phyloP scores from a whole-genome alignment of 2,888 invertebrate species.

The Siphonodentalium dalli region DNA sequence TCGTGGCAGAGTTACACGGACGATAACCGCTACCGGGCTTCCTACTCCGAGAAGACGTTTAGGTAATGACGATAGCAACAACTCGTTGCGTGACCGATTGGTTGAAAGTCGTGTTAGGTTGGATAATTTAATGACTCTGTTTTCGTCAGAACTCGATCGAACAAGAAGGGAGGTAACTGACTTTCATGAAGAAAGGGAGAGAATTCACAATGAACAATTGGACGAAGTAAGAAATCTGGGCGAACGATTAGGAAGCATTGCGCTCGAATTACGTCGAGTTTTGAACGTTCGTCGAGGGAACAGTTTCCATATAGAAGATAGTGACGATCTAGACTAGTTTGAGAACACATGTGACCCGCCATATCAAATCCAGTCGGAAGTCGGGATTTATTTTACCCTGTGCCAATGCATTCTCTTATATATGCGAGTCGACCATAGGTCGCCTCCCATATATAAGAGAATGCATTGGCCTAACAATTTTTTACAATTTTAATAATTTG shows the following conservation, averaged over 20 bases:
- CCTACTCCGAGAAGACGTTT: neutral
- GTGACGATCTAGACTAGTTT: too few species aligned
- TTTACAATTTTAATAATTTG: too few species aligned
- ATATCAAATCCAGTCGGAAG: too few species aligned
- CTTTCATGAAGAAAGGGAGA: slow-evolving; percentile 47
- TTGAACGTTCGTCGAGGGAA: slow-evolving; percentile 38
- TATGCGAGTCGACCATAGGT: too few species aligned
- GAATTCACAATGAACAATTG: slow-evolving; percentile 48
- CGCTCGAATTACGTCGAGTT: slow-evolving; percentile 45
- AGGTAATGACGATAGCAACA: slow-evolving; percentile 19
- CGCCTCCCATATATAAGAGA: too few species aligned
- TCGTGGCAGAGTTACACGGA: neutral
- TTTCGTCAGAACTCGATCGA: slow-evolving; percentile 47
- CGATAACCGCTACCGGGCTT: slow-evolving; percentile 1
- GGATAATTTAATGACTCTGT: slow-evolving; percentile 47
- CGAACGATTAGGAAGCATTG: slow-evolving; percentile 48
- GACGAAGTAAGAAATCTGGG: slow-evolving; percentile 52
- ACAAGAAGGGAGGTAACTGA: slow-evolving; percentile 43
- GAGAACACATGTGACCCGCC: too few species aligned
- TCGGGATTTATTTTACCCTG: too few species aligned
- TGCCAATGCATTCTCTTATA: too few species aligned
- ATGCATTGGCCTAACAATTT: too few species aligned
- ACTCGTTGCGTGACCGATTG: slow-evolving; percentile 43
- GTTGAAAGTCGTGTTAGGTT: slow-evolving; percentile 47
- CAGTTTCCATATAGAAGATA: slow-evolving; percentile 13